Conservation (phyloP, 2,113 vertebrate species). For the Phaethon lepturus region DNA sequence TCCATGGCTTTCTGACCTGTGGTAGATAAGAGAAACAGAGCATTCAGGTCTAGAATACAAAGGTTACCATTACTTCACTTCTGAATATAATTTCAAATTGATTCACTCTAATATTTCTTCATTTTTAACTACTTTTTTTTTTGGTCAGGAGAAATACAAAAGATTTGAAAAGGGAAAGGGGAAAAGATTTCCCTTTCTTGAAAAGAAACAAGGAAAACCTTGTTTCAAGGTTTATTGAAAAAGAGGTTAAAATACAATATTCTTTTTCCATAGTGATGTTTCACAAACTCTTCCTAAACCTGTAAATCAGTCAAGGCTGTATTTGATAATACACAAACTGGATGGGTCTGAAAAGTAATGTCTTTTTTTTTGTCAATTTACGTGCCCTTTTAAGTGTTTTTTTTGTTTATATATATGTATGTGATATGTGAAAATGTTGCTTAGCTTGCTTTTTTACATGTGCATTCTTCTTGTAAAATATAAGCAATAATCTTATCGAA, state of each 20-base stretch:
- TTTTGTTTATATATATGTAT: not conserved
- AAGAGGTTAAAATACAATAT: not conserved
- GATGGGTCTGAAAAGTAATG: not conserved
- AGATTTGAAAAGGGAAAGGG: accelerated
- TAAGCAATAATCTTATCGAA: not conserved
- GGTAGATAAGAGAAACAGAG: not conserved
- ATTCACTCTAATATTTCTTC: not conserved
- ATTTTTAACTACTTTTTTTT: not conserved
- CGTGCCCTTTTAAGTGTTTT: not conserved
- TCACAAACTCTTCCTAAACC: not conserved
- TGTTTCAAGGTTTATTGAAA: not conserved
- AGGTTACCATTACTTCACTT: not conserved
- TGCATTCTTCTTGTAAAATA: not conserved
- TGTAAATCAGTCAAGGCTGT: not conserved
- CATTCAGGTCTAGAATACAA: not conserved
- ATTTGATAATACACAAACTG: not conserved
- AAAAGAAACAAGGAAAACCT: no score
- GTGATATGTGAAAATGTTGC: not conserved
- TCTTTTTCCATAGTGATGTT: not conserved
- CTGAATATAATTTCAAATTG: not conserved
- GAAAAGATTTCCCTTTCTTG: not conserved
- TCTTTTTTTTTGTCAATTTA: not conserved
- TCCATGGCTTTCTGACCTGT: not conserved
- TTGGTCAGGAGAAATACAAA: not conserved
- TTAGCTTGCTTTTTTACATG: not conserved